Conservation (phyloP, 2,888 invertebrate genomes). For the Mesochorus sp. region DNA sequence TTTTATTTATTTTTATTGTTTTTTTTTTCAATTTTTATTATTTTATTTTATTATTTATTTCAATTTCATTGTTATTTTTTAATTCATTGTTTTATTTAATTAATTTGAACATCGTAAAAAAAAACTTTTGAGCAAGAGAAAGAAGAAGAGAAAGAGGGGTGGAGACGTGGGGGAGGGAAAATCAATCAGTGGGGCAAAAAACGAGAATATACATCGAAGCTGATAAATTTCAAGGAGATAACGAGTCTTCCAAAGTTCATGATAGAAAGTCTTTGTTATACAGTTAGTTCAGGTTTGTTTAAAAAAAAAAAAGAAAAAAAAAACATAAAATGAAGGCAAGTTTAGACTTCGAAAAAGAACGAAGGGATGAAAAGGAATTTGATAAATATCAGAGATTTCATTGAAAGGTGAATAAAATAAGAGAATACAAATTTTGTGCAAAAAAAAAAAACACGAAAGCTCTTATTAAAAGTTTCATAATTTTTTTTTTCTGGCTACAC, state of each 20-base stretch:
- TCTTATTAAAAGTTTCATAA: constrained; percentile 68
- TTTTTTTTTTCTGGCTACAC: constrained; percentile 10
- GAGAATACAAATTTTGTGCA: constrained; percentile 20
- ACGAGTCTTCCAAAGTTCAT: constrained; percentile 35
- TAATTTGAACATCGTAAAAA: no score
- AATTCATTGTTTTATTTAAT: no score
- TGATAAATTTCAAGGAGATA: constrained; percentile 39
- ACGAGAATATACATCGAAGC: not conserved
- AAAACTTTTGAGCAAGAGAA: constrained; percentile 10
- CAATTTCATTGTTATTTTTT: no score
- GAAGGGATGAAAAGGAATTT: not conserved
- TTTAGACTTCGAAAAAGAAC: no score
- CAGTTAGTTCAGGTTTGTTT: constrained; percentile 22
- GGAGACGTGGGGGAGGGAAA: not conserved
- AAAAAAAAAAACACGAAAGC: constrained; percentile 15
- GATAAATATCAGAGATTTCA: constrained; percentile 12
- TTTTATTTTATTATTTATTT: no score
- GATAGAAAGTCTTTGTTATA: constrained; percentile 25
- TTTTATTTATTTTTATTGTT: no score
- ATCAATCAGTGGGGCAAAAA: not conserved
- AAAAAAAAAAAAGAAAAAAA: not conserved
- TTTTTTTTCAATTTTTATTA: no score
- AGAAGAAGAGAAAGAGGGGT: not conserved
- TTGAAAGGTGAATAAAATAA: not conserved
- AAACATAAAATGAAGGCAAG: constrained; percentile 8